Conservation (phyloP, 2,113 vertebrate species). For the Tenebrosternarchus preto region DNA sequence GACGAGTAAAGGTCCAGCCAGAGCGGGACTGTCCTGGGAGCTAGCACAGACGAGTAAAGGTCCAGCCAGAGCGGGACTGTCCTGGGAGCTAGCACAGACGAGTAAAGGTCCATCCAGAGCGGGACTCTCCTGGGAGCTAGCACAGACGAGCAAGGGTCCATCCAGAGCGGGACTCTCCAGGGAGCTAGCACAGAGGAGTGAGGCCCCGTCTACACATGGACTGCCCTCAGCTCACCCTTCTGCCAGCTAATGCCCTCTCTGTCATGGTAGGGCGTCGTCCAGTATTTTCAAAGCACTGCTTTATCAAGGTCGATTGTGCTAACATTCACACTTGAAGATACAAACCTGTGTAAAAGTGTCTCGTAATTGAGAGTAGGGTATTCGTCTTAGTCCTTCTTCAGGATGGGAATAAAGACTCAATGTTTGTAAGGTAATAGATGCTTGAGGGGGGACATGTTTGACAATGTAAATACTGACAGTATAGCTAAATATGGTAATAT, state of each 20-base stretch:
- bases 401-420: slow-evolving; percentile 26
- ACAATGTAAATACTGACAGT: slow-evolving; percentile 47
- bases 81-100: too few species aligned
- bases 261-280: neutral
- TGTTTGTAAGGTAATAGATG: slow-evolving; percentile 16
- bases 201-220: too few species aligned
- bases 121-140: too few species aligned
- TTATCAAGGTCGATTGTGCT: slow-evolving; percentile 19
- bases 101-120: too few species aligned
- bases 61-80: too few species aligned
- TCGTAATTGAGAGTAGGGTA: slow-evolving; percentile 21
- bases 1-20: too few species aligned
- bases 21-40: too few species aligned
- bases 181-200: too few species aligned
- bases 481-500: slow-evolving; percentile 32
- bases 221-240: neutral
- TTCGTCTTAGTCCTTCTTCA: slow-evolving; percentile 22
- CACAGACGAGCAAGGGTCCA: too few species aligned
- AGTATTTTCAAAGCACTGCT: slow-evolving; percentile 29
- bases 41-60: too few species aligned
- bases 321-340: slow-evolving; percentile 15
- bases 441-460: slow-evolving; percentile 19
- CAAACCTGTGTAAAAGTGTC: slow-evolving; percentile 42
- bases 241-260: neutral
- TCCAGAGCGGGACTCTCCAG: too few species aligned